These are phyloP conservation scores for Tholera decimalis DNA, from an alignment of 2,888 invertebrate genomes.

Conservation along the genomic window DNA sequence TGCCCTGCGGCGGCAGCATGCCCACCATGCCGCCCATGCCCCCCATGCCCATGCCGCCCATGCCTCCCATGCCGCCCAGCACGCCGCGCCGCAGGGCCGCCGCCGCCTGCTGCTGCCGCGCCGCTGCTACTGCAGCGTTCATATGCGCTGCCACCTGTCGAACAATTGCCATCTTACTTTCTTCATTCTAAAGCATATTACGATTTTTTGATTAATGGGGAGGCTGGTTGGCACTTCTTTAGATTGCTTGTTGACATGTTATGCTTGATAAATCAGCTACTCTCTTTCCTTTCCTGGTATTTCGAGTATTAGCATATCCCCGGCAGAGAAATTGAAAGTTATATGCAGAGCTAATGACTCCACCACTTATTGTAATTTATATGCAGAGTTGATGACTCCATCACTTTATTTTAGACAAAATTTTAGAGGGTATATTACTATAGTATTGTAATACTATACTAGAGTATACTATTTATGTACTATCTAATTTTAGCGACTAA, in stretches of 20 bases:
- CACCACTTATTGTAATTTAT: background rate
- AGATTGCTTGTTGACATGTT: conserved; percentile 18
- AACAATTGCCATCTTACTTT: background rate
- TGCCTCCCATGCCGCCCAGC: conserved; percentile 68
- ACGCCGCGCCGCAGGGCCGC: conserved; percentile 82
- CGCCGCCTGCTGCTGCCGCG: conserved; percentile 81
- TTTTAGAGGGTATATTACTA: no score
- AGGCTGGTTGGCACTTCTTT: conserved; percentile 29
- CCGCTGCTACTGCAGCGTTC: conserved; percentile 88
- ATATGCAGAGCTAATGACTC: background rate
- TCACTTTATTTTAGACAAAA: no score
- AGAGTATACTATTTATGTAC: no score
- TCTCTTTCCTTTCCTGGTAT: no score
- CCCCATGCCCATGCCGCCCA: conserved; percentile 69
- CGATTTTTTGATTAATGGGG: conserved; percentile 12
- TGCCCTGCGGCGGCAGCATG: conserved; percentile 71
- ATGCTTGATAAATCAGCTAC: background rate
- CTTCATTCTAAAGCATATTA: background rate
- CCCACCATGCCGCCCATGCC: conserved; percentile 62
- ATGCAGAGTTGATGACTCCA: no score
- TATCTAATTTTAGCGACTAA: background rate
- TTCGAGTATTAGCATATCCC: no score
- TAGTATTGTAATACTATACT: no score
- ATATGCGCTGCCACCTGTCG: conserved; percentile 85
- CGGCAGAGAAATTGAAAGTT: no score